Evolutionary conservation across 2,888 invertebrate species (phyloP).

Genomic region (Thumatha senex): DNA sequence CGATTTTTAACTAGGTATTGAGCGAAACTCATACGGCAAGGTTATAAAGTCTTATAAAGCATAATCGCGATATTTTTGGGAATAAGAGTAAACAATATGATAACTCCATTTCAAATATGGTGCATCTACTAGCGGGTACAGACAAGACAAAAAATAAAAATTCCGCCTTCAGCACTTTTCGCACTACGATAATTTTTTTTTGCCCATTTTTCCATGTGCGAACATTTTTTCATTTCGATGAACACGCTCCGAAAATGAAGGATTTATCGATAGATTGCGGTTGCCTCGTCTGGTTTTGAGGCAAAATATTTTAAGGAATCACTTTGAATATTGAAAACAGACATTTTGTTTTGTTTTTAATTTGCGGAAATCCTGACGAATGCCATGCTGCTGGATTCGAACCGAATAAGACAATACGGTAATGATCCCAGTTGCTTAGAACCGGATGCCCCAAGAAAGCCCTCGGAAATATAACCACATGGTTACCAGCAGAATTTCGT

Average conservation of each 20-base stretch:
- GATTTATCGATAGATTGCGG: conserved; percentile 32
- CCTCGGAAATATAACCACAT: too few relatives aligned
- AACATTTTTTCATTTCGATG: conserved; percentile 50
- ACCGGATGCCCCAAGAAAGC: too few relatives aligned
- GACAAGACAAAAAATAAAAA: conserved; percentile 24
- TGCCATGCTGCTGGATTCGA: too few relatives aligned
- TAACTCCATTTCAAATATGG: conserved; percentile 9
- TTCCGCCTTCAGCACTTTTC: conserved; percentile 39
- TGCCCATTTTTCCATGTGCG: conserved; percentile 33
- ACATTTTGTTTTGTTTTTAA: neutral
- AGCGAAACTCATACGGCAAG: too few relatives aligned
- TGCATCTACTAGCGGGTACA: conserved; percentile 32
- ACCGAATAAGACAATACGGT: too few relatives aligned
- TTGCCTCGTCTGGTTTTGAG: conserved; percentile 18
- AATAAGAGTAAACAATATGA: too few relatives aligned
- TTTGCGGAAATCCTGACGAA: too few relatives aligned
- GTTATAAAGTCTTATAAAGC: too few relatives aligned
- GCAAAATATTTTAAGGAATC: conserved; percentile 17
- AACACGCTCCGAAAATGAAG: conserved; percentile 27
- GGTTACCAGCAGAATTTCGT: too few relatives aligned
- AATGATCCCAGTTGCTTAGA: too few relatives aligned
- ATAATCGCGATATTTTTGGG: too few relatives aligned
- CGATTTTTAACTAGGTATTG: too few relatives aligned
- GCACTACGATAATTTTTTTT: conserved; percentile 41
- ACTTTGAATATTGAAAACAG: conserved; percentile 3